A percentile compares a stretch with the other conserved stretches of the same genome.
phyloP scores from a whole-genome alignment of 2,888 invertebrate species.

The Saturnia japonica region DNA sequence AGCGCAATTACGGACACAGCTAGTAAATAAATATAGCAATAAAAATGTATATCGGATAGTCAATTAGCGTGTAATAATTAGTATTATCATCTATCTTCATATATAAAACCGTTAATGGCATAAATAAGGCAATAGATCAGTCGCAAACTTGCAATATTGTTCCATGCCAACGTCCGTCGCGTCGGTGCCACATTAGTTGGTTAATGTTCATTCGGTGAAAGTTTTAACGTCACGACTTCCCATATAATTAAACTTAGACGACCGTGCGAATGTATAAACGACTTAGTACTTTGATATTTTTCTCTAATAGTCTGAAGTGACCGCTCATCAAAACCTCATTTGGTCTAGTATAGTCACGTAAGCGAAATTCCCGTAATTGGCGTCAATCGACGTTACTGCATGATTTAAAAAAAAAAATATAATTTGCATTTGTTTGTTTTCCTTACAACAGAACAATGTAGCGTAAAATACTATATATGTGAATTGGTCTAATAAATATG shows the following conservation, averaged over 20 bases:
- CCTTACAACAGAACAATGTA: neutral
- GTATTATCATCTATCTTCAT: neutral
- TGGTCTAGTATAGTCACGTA: slow-evolving; percentile 42
- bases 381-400: neutral
- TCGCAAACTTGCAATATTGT: slow-evolving; percentile 19
- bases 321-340: slow-evolving; percentile 72
- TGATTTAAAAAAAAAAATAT: neutral
- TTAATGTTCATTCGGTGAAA: slow-evolving; percentile 74
- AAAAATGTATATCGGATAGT: too few species aligned
- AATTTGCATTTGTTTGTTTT: neutral
- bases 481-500: neutral
- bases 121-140: neutral
- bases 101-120: neutral
- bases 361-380: slow-evolving; percentile 45
- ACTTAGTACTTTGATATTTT: slow-evolving; percentile 58
- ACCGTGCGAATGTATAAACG: slow-evolving; percentile 73
- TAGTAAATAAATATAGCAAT: too few species aligned
- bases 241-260: slow-evolving; percentile 62
- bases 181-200: slow-evolving; percentile 48
- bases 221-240: slow-evolving; percentile 71
- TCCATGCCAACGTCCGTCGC: neutral
- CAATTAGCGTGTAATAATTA: too few species aligned
- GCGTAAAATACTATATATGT: neutral
- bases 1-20: too few species aligned
- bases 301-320: slow-evolving; percentile 40